Evolutionary conservation across 1,140 invertebrate genomes (phyloP).

Genomic region (Drosophila parabipectinata): DNA sequence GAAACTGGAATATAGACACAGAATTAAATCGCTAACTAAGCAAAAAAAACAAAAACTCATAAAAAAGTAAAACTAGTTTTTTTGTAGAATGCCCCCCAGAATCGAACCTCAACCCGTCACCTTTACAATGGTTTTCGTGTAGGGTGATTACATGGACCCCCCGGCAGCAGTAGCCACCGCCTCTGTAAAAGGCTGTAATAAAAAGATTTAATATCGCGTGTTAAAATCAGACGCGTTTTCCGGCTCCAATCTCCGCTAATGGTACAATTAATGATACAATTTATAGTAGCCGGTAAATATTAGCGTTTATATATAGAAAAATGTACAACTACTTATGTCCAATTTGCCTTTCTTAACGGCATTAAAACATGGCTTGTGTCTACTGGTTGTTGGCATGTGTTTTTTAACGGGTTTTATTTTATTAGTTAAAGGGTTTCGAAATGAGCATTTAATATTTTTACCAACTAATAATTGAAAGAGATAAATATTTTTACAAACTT

Average conservation of each 20-base stretch:
- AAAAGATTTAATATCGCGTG: slow-evolving; percentile 1
- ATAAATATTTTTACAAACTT: no score
- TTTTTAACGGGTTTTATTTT: not conserved
- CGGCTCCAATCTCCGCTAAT: not conserved
- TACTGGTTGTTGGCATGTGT: not conserved
- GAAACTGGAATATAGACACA: slow-evolving; percentile 36
- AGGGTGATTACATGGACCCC: slow-evolving; percentile 57
- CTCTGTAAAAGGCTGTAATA: not conserved
- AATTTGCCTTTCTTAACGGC: not conserved
- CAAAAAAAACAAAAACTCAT: slow-evolving; percentile 28
- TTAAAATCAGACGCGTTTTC: slow-evolving; percentile 2
- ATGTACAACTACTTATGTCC: not conserved
- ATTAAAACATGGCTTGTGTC: not conserved
- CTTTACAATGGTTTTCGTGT: slow-evolving; percentile 24
- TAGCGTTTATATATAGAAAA: not conserved
- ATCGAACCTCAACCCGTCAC: slow-evolving; percentile 8
- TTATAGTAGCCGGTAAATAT: not conserved
- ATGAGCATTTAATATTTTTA: no score
- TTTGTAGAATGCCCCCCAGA: slow-evolving; percentile 6
- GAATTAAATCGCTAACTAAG: slow-evolving; percentile 26
- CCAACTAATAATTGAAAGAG: no score
- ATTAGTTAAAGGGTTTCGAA: no score
- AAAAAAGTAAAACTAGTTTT: slow-evolving; percentile 29
- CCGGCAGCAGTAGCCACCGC: slow-evolving; percentile 36
- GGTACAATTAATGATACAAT: slow-evolving; percentile 13